These are phyloP conservation scores for Drosophila sproati DNA, from an alignment of 1,140 invertebrate species.

Conservation along the genomic window DNA sequence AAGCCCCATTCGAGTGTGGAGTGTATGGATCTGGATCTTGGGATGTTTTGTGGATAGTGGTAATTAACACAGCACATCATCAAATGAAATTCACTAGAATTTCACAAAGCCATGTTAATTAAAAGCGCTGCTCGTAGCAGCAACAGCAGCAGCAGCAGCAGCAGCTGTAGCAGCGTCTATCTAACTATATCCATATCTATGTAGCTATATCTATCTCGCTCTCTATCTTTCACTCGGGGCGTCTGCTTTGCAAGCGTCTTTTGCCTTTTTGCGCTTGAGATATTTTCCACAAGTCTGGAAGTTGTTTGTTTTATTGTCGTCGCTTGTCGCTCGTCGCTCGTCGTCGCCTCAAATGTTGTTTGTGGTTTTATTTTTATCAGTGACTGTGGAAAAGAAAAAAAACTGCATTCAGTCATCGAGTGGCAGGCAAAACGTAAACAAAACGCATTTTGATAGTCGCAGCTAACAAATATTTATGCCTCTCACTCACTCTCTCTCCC, in stretches of 20 bases:
- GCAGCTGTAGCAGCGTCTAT: neutral
- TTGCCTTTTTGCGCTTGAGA: constrained; percentile 37
- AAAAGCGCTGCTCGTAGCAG: constrained; percentile 24
- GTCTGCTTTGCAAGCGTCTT: neutral
- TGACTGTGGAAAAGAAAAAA: constrained; percentile 12
- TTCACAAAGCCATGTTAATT: constrained; percentile 48
- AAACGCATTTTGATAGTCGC: constrained; percentile 38
- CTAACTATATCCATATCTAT: neutral
- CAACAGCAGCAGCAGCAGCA: neutral
- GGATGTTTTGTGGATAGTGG: constrained; percentile 13
- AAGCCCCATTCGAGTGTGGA: neutral
- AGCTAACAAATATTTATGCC: neutral
- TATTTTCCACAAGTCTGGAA: constrained; percentile 34
- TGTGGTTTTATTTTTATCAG: constrained; percentile 50
- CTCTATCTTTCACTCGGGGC: neutral
- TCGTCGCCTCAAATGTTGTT: constrained; percentile 37
- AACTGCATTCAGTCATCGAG: constrained; percentile 30
- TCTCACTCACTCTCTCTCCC: neutral
- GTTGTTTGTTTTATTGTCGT: constrained; percentile 37
- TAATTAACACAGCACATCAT: constrained; percentile 33
- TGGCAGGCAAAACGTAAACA: constrained; percentile 43
- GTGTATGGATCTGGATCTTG: constrained; percentile 15
- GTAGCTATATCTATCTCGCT: neutral
- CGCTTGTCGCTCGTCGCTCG: neutral
- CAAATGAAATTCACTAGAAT: constrained; percentile 37